Evolutionary conservation across 2,888 invertebrate genomes (phyloP).

Genomic region (Adelognathus sp.): DNA sequence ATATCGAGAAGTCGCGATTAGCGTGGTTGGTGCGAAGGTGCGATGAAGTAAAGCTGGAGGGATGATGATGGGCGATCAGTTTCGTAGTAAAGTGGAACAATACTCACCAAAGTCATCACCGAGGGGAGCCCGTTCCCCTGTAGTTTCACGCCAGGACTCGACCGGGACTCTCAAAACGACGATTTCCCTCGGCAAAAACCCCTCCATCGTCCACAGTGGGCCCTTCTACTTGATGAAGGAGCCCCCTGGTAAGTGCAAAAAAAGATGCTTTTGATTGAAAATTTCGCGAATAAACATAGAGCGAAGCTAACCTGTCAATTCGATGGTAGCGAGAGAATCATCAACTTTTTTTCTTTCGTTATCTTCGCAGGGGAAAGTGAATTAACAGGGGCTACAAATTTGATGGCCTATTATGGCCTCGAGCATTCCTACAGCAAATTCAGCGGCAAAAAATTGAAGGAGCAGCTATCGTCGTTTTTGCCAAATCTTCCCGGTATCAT

Average conservation of each 20-base stretch:
- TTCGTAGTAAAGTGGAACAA: constrained; percentile 93
- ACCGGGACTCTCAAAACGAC: constrained; percentile 98
- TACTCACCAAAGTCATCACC: constrained; percentile 98
- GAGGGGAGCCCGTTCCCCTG: constrained; percentile 96
- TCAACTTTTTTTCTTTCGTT: constrained; percentile 16
- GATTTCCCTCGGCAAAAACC: constrained; percentile 97
- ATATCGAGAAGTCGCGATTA: constrained; percentile 24
- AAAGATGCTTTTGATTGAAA: not conserved
- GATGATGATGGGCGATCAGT: constrained; percentile 96
- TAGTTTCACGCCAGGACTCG: constrained; percentile 97
- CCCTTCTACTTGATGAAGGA: constrained; percentile 99
- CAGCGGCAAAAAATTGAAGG: constrained; percentile 97
- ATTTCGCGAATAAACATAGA: not conserved
- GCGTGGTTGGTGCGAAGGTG: constrained; percentile 65
- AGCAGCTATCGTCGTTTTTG: constrained; percentile 96
- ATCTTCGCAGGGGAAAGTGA: constrained; percentile 91
- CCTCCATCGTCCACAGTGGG: constrained; percentile 97
- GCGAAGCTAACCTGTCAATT: constrained; percentile 33
- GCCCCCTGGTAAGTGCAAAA: constrained; percentile 88
- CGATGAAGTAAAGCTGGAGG: constrained; percentile 81
- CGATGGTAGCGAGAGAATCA: not conserved
- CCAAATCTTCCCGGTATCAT: constrained; percentile 97
- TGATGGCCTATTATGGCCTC: constrained; percentile 97
- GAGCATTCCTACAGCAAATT: constrained; percentile 99
- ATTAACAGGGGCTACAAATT: constrained; percentile 97